A percentile compares a stretch with the other conserved stretches of the same genome.
phyloP scores from a whole-genome alignment of 1,140 invertebrate genomes.

The Bactericera cockerelli region DNA sequence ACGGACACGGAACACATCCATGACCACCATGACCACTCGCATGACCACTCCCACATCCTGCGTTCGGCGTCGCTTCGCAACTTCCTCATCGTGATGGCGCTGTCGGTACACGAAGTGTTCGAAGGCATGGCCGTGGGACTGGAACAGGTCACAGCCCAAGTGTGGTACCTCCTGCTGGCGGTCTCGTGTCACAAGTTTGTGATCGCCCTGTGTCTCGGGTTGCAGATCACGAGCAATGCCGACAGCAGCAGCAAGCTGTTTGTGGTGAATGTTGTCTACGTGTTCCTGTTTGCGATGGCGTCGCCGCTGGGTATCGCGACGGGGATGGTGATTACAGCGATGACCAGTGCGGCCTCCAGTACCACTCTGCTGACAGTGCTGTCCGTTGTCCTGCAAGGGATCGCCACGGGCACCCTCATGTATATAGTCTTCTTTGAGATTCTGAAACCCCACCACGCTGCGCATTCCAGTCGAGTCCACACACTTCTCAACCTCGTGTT shows the following conservation, averaged over 20 bases:
- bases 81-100: slow-evolving; percentile 38
- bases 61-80: slow-evolving; percentile 26
- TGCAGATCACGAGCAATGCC: slow-evolving; percentile 28
- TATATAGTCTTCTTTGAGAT: slow-evolving; percentile 37
- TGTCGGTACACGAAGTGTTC: slow-evolving; percentile 46
- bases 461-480: not conserved
- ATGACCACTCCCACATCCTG: slow-evolving; percentile 9
- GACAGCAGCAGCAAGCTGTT: slow-evolving; percentile 27
- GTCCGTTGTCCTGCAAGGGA: slow-evolving; percentile 28
- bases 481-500: not conserved
- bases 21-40: slow-evolving; percentile 1
- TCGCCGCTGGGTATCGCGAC: slow-evolving; percentile 40
- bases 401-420: slow-evolving; percentile 33
- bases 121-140: slow-evolving; percentile 49
- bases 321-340: slow-evolving; percentile 38
- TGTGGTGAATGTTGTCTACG: slow-evolving; percentile 28
- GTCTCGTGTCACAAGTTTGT: slow-evolving; percentile 42
- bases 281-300: slow-evolving; percentile 35
- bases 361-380: slow-evolving; percentile 11
- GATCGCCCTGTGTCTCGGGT: slow-evolving; percentile 38
- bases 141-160: slow-evolving; percentile 26
- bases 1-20: not conserved
- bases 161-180: slow-evolving; percentile 52
- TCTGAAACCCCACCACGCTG: slow-evolving; percentile 20
- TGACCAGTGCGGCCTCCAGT: slow-evolving; percentile 21